Base-by-base conservation (phyloP, 2,113 vertebrate species). In the Trogon surrucura region DNA sequence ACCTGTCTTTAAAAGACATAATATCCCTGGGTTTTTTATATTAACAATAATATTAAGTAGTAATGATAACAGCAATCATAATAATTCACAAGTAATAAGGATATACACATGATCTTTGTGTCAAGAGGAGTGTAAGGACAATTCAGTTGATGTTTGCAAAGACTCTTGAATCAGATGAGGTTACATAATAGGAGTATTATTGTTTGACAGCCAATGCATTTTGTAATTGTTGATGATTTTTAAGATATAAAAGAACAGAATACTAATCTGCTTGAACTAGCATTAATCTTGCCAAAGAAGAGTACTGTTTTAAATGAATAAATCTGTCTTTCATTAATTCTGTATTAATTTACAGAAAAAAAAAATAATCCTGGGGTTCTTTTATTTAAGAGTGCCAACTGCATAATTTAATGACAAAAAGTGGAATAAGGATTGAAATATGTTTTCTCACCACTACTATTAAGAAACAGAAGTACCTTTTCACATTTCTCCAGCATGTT, bases 391-490 rank as follows among this genome's bases (percentile, higher is more conserved):
- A 89, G 71, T 54, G 16, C 11, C 48, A 71, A 16, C 36, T 93
- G 67, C 47, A 66, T 89, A 73, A 87, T 86, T 84, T 84, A 67
- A 77, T 71, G 56, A 86, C 38, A 83, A 72, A 87, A 80, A 90
- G 21, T 44, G 88, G 45, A 83, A 84, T 45, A 15, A 78, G 44
- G 80, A 71, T 27, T 58, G n/a, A 88, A 80, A 79, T 79, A 41
- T 14, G 13, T 51, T 81, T 85, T 16, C 19, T 93, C 65, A 64
- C 60, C 72, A 66, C 16, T 88, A 80, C 36, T 44, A 34, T 38
- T 74, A 86, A 57, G 60, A 93, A 95, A 88, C 27, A 74, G 64
- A 90, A 90, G 27, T 48, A 51, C 57, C 21, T 90, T 94, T 94
- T 85, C 61, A 93, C 58, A 86, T 90, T 87, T 77, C 29, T 81